phyloP scores from a whole-genome alignment of 2,113 vertebrate species.

The Heliornis fulica region DNA sequence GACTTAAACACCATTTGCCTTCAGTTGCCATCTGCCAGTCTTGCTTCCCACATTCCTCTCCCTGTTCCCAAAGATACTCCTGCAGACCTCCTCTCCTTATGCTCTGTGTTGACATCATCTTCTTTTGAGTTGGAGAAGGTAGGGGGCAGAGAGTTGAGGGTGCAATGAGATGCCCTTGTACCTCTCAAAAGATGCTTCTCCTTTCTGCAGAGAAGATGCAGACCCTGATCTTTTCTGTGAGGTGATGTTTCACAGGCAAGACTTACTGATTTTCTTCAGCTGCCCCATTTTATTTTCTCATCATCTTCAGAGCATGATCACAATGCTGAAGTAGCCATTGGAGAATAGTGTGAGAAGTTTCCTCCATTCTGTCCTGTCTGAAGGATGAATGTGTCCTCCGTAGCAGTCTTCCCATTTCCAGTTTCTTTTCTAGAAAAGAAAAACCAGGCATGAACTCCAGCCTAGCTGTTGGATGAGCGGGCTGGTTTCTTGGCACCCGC shows the following conservation, averaged over 20 bases:
- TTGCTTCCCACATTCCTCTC: background rate
- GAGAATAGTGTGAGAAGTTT: background rate
- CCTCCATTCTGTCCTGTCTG: background rate
- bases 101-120: background rate
- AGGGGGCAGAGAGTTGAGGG: background rate
- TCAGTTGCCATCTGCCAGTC: conserved; percentile 26
- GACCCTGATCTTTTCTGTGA: background rate
- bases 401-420: background rate
- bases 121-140: background rate
- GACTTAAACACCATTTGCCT: background rate
- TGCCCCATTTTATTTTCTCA: background rate
- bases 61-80: background rate
- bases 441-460: background rate
- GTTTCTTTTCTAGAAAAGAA: background rate
- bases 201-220: too few relatives aligned
- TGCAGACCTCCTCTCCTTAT: background rate
- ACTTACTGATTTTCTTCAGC: background rate
- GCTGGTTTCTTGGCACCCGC: background rate
- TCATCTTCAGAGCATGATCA: background rate
- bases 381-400: background rate
- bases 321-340: background rate
- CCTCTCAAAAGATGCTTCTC: background rate
- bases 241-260: background rate
- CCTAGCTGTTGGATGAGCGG: background rate
- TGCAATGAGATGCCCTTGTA: background rate